Base-by-base conservation (phyloP, 2,888 invertebrate genomes). In the Apamea anceps region DNA sequence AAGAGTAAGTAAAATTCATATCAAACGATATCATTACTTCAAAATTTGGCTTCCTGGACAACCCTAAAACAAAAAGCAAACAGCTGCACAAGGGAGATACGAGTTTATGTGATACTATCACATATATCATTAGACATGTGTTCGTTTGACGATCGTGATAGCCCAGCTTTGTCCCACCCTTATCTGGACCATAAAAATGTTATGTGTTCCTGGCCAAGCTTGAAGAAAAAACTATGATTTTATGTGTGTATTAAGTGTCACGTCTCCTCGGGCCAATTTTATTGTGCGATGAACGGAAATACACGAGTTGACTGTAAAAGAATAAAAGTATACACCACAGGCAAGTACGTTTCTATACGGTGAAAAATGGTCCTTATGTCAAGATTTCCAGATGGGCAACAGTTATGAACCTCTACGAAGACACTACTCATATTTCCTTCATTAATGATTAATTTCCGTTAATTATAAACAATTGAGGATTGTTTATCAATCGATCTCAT, bases 91-190 rank as follows among this genome's bases (percentile, higher is more conserved):
- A 79, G 63, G 81, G 62, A 88, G 88, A 86, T 88, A 80, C 54
- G 28, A 85, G 79, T 88, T 89, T 90, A 89, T 89, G 86, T 57
- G 87, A 88, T 89, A 74, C 76, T 87, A 90, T 90, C 89, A 82
- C 80, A 88, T 83, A 83, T 67, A 90, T 90, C 85, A 89, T 90
- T 90, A 90, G 84, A 86, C 90, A 90, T 88, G 88, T 88, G 87
- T 87, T 82, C 89, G 60, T 81, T 81, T 89, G 83, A 86, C 82
- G 87, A 85, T 78, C 89, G 82, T 82, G 84, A 90, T 89, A 79
- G 81, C 71, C 83, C 57, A 80, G 79, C 84, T 79, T 71, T 77
- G 80, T 76, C 76, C 84, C 86, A 77, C 84, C 85, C 90, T 89
- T 88, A 89, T 89, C 89, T 83, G 57, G 63, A 72, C 82, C 79